A percentile compares a stretch with the other conserved stretches of the same genome.
Evolutionary conservation across 2,888 invertebrate species (phyloP).

Genomic region (Orchestes rusci): DNA sequence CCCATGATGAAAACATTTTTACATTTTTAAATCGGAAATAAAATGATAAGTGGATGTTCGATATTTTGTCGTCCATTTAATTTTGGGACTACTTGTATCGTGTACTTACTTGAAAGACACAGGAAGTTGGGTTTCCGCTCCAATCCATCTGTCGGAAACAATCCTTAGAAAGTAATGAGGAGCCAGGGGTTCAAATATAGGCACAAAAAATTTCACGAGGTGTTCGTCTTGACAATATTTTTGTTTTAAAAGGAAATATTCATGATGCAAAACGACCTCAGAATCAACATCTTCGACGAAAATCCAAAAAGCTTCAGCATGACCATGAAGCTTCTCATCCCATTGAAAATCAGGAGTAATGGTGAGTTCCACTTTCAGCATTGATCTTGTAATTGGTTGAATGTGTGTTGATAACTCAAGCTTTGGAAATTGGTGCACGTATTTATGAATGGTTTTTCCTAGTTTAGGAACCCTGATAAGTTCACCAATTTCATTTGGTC

Average conservation of each 20-base stretch:
- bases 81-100: no score
- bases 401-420: slow-evolving; percentile 94
- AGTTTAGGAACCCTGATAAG: slow-evolving; percentile 83
- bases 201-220: slow-evolving; percentile 94
- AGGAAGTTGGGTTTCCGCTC: slow-evolving; percentile 91
- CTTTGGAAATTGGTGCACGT: slow-evolving; percentile 95
- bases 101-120: slow-evolving; percentile 65
- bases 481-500: slow-evolving; percentile 96
- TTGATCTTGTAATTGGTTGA: slow-evolving; percentile 92
- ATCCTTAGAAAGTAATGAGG: slow-evolving; percentile 95
- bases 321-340: slow-evolving; percentile 89
- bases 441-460: slow-evolving; percentile 92
- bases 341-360: slow-evolving; percentile 99
- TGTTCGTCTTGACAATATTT: slow-evolving; percentile 95
- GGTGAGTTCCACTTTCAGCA: slow-evolving; percentile 89
- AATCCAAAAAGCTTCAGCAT: slow-evolving; percentile 83
- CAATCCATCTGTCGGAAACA: slow-evolving; percentile 88
- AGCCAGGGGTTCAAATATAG: slow-evolving; percentile 96
- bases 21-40: no score
- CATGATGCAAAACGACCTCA: slow-evolving; percentile 89
- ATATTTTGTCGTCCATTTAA: no score
- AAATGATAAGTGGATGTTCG: no score
- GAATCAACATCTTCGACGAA: slow-evolving; percentile 83
- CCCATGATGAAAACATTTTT: no score
- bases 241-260: slow-evolving; percentile 85